Conservation (phyloP, 2,113 vertebrate genomes). For the Ibidorhyncha struthersii region DNA sequence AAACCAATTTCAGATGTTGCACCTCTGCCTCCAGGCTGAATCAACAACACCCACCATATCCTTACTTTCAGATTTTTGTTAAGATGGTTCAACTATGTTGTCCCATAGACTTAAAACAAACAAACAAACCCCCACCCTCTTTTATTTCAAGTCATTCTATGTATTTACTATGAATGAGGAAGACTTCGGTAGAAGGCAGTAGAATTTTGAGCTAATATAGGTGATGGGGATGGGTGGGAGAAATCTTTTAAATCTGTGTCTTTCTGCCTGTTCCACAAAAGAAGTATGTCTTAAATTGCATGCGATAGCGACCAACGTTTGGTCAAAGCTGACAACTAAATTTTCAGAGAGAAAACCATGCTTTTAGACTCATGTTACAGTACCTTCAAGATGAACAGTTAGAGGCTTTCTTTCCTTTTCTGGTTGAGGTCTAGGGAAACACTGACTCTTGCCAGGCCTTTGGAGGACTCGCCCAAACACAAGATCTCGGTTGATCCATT, state of each 20-base stretch:
- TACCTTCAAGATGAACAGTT: not conserved
- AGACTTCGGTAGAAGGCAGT: not conserved
- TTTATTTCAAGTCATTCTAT: not conserved
- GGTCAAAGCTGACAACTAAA: not conserved
- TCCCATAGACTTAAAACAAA: not conserved
- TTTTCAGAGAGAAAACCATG: not conserved
- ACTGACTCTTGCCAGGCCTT: not conserved
- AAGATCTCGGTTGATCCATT: not conserved
- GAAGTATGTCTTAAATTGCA: not conserved
- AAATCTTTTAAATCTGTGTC: not conserved
- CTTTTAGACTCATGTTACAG: not conserved
- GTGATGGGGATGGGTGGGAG: accelerated
- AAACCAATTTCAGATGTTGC: not conserved
- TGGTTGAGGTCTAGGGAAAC: not conserved
- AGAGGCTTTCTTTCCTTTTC: not conserved
- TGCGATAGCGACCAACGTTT: not conserved
- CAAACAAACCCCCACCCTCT: not conserved
- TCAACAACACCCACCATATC: not conserved
- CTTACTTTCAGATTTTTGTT: not conserved
- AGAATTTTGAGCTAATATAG: not conserved
- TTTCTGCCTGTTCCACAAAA: not conserved
- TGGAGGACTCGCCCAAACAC: not conserved
- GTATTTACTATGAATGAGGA: not conserved
- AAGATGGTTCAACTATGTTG: not conserved
- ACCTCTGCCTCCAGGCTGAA: not conserved